Percentiles rank a stretch among this genome's conserved stretches.
Conservation (phyloP, 2,113 vertebrate species). For the Thalassoma bifasciatum region DNA sequence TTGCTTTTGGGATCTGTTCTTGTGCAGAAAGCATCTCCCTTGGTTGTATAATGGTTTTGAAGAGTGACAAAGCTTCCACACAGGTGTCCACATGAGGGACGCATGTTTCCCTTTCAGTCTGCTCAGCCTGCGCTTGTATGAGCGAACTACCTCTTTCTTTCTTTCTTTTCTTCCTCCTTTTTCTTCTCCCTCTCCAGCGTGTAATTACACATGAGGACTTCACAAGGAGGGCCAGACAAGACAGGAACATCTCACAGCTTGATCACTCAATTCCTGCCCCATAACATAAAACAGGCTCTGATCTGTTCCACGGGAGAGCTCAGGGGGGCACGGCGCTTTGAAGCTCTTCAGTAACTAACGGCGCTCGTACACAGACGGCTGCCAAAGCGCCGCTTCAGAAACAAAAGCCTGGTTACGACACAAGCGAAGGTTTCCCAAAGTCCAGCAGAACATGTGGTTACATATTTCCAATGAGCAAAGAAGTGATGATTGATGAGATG, state of each 20-base stretch:
- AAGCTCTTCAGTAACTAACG: constrained; percentile 12
- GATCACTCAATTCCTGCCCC: constrained; percentile 41
- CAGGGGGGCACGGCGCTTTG: constrained; percentile 26
- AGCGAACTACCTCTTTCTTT: constrained; percentile 24
- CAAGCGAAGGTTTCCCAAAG: background rate
- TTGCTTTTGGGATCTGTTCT: background rate
- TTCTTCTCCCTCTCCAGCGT: constrained; percentile 26
- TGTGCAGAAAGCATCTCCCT: background rate
- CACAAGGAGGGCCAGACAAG: constrained; percentile 37
- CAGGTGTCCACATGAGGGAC: constrained; percentile 45
- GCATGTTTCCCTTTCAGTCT: constrained; percentile 51
- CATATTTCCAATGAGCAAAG: constrained; percentile 12
- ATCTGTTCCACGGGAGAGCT: constrained; percentile 20
- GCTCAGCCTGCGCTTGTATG: constrained; percentile 8
- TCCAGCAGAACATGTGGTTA: background rate
- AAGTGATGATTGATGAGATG: background rate
- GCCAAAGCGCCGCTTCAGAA: constrained; percentile 13
- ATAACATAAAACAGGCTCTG: constrained; percentile 28
- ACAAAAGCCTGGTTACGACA: constrained; percentile 17
- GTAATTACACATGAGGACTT: constrained; percentile 41
- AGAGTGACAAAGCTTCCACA: constrained; percentile 37
- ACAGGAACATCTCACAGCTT: constrained; percentile 38
- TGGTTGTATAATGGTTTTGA: constrained; percentile 19
- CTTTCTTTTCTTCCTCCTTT: constrained; percentile 1
- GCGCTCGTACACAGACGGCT: background rate